Conservation (phyloP, 2,113 vertebrate genomes). For the Peromyscus californicus region DNA sequence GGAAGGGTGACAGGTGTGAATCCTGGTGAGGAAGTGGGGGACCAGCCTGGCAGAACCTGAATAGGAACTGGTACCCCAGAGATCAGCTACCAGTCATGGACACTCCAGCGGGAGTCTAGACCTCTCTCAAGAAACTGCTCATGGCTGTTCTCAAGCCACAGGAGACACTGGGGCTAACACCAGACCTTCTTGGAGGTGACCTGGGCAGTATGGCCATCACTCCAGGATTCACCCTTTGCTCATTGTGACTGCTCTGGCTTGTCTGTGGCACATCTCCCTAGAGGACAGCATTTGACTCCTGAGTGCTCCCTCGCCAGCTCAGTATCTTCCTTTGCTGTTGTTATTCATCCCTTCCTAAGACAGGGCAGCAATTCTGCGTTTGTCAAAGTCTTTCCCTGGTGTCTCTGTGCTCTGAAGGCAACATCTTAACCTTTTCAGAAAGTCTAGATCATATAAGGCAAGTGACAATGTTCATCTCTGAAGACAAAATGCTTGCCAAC, state of each 20-base stretch:
- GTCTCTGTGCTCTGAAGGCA: constrained; percentile 72
- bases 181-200: constrained; percentile 2
- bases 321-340: constrained; percentile 66
- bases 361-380: constrained; percentile 57
- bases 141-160: constrained; percentile 1
- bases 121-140: background rate
- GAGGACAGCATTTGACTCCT: constrained; percentile 60
- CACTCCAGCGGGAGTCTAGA: background rate
- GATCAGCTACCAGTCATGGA: background rate
- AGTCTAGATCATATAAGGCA: constrained; percentile 72
- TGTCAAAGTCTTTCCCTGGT: constrained; percentile 70
- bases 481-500: constrained; percentile 64
- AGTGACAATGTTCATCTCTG: constrained; percentile 76
- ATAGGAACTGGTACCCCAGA: background rate
- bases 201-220: background rate
- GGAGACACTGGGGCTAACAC: background rate
- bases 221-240: background rate
- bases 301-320: constrained; percentile 68
- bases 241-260: background rate
- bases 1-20: too few relatives aligned
- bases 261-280: constrained; percentile 50
- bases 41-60: background rate
- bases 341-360: constrained; percentile 70
- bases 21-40: background rate
- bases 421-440: constrained; percentile 82